Percentiles rank a stretch among this genome's conserved stretches.
Evolutionary conservation across 2,888 invertebrate species (phyloP).

Genomic region (Leucophenga montana): DNA sequence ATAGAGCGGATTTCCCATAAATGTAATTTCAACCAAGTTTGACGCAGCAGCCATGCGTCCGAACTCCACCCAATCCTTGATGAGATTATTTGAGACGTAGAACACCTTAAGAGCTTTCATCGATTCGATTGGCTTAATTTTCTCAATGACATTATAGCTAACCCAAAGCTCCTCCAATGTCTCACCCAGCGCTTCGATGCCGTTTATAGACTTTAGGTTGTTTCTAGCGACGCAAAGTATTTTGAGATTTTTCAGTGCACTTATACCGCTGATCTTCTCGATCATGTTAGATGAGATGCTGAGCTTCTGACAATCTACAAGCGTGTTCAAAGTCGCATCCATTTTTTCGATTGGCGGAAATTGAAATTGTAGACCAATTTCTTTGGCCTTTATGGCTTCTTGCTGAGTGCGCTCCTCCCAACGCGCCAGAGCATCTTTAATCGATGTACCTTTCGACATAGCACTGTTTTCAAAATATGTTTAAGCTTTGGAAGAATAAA

Average conservation of each 20-base stretch:
- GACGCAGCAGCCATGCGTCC: slow-evolving; percentile 84
- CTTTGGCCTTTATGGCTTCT: slow-evolving; percentile 80
- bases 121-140: slow-evolving; percentile 88
- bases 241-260: slow-evolving; percentile 86
- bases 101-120: slow-evolving; percentile 87
- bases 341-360: slow-evolving; percentile 97
- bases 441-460: slow-evolving; percentile 82
- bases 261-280: slow-evolving; percentile 90
- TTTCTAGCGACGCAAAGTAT: slow-evolving; percentile 91
- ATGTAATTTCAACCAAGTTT: slow-evolving; percentile 84
- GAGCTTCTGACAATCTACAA: slow-evolving; percentile 86
- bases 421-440: slow-evolving; percentile 89
- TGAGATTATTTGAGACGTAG: slow-evolving; percentile 87
- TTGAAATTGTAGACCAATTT: slow-evolving; percentile 88
- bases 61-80: slow-evolving; percentile 94
- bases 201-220: slow-evolving; percentile 90
- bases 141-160: slow-evolving; percentile 94
- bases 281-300: slow-evolving; percentile 95
- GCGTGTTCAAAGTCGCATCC: slow-evolving; percentile 85
- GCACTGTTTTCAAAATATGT: no score
- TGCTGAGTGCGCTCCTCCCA: slow-evolving; percentile 87
- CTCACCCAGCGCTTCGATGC: slow-evolving; percentile 90
- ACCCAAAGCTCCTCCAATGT: slow-evolving; percentile 94
- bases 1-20: slow-evolving; percentile 86
- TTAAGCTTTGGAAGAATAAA: no score